Percentiles rank a stretch among this genome's conserved stretches.
phyloP scores from a whole-genome alignment of 2,888 invertebrate species.

The Drosophila subsilvestris region DNA sequence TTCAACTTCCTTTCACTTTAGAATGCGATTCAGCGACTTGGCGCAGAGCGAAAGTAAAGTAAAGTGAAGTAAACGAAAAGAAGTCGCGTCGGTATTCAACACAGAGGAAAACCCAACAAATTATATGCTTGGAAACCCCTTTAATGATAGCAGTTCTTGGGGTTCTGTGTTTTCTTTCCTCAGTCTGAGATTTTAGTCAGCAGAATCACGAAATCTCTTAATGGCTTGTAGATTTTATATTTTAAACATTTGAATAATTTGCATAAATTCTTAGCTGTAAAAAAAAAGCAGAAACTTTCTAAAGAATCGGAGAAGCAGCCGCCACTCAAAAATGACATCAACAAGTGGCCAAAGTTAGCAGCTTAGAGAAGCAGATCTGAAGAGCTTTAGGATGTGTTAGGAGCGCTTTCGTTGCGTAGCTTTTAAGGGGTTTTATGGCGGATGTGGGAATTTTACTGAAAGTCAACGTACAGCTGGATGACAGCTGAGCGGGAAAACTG shows the following conservation, averaged over 20 bases:
- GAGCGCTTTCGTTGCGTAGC: conserved; percentile 45
- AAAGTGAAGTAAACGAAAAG: conserved; percentile 4
- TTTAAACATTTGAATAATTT: conserved; percentile 17
- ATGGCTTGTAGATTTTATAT: conserved; percentile 16
- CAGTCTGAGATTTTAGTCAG: conserved; percentile 11
- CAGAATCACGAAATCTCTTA: conserved; percentile 15
- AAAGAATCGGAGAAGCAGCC: conserved; percentile 16
- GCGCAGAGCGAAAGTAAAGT: conserved; percentile 31
- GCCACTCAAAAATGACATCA: conserved; percentile 53
- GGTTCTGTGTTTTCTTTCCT: conserved; percentile 15
- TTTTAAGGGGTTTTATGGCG: conserved; percentile 13
- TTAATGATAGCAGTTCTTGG: conserved; percentile 19
- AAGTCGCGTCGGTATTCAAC: background rate
- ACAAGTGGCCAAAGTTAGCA: conserved; percentile 55
- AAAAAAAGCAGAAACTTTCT: conserved; percentile 28
- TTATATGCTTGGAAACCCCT: conserved; percentile 1
- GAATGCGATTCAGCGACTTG: conserved; percentile 47
- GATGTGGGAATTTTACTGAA: conserved; percentile 35
- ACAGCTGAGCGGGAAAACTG: conserved; percentile 32
- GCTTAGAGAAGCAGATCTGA: background rate
- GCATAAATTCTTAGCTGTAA: conserved; percentile 33
- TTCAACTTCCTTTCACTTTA: conserved; percentile 66
- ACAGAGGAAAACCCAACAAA: background rate
- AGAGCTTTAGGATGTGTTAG: conserved; percentile 46
- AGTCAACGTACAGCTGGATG: conserved; percentile 50